A percentile compares a stretch with the other conserved stretches of the same genome.
These are phyloP conservation scores for Carapus acus DNA, from an alignment of 2,797 vertebrate species.

Conservation along the genomic window DNA sequence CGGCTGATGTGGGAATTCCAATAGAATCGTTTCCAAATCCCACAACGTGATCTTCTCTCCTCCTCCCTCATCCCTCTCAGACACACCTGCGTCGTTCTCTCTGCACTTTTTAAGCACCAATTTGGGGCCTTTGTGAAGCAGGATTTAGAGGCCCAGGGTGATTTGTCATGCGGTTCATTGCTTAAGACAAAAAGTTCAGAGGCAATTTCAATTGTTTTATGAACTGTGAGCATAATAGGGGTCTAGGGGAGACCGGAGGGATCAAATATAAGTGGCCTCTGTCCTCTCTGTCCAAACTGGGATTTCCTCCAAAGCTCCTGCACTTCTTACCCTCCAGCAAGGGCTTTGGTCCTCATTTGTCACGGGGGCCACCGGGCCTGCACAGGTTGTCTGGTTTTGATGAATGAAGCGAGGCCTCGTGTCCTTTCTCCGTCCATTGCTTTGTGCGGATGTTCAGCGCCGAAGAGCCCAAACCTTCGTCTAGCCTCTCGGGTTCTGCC, in stretches of 20 bases:
- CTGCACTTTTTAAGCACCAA: conserved; percentile 62
- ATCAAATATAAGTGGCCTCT: conserved; percentile 40
- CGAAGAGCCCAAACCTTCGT: conserved; percentile 37
- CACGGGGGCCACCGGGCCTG: conserved; percentile 48
- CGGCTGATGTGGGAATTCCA: conserved; percentile 58
- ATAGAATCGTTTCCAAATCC: conserved; percentile 58
- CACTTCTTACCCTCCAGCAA: conserved; percentile 32
- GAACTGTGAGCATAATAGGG: conserved; percentile 39
- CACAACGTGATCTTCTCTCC: conserved; percentile 57
- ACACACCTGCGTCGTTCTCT: conserved; percentile 57
- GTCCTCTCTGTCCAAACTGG: conserved; percentile 32
- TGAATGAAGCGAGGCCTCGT: conserved; percentile 51
- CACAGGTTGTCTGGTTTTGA: conserved; percentile 59
- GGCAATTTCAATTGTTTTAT: conserved; percentile 41
- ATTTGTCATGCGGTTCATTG: conserved; percentile 60
- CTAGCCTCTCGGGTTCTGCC: conserved; percentile 8
- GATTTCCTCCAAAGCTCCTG: conserved; percentile 36
- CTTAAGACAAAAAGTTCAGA: conserved; percentile 51
- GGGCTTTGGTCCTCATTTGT: conserved; percentile 55
- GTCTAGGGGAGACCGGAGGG: conserved; percentile 31
- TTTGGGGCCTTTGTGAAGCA: conserved; percentile 61
- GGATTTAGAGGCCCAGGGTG: conserved; percentile 55
- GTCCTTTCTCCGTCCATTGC: conserved; percentile 61
- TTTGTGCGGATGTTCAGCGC: conserved; percentile 38
- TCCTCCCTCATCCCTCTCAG: conserved; percentile 47